Base-by-base conservation (phyloP, 2,113 vertebrate species). In the Axis porcinus region DNA sequence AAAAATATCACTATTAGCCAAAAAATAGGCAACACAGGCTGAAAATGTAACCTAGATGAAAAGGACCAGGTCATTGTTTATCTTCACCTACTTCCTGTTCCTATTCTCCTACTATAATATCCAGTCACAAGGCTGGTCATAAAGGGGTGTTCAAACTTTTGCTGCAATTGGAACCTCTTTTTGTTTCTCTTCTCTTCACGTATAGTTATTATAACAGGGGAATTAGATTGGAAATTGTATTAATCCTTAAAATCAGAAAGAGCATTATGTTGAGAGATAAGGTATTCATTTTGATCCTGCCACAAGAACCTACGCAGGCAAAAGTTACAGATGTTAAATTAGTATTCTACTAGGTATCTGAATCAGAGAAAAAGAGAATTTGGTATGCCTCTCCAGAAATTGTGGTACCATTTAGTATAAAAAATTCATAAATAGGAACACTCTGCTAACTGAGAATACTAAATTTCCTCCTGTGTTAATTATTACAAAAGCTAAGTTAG, bases 221-320 rank as follows among this genome's bases (percentile, higher is more conserved):
- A n/a, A 95, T 95, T 54, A 47, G 54, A 12, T 47, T 82, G 36
- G 43, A 95, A 94, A 94, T 43, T 88, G 23, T 25, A 62, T 62
- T 93, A 76, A 86, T 91, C 10, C 93, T 90, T 96, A 90, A 92
- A 95, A 55, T 86, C 86, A 54, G 36, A 15, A 57, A 83, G 23
- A 95, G 9, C 67, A 93, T 86, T 92, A 52, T 52, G 36, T 74
- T 58, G 15, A 88, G 40, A 89, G 25, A 30, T 40, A 86, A 45
- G 27, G 7, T 79, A 58, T 86, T 85, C 28, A 76, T 94, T 90
- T 67, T 95, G 33, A 82, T 55, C 45, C 87, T 43, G 64, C 9
- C 81, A 88, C 28, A 91, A 74, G 76, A 95, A 76, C 50, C 57
- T 70, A 94, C 47, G 57, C 33, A 36, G 67, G 12, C 16, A 86